Percentiles rank a stretch among this genome's conserved stretches.
These are phyloP conservation scores for Holacanthus passer DNA, from an alignment of 2,113 vertebrate species.

Conservation along the genomic window DNA sequence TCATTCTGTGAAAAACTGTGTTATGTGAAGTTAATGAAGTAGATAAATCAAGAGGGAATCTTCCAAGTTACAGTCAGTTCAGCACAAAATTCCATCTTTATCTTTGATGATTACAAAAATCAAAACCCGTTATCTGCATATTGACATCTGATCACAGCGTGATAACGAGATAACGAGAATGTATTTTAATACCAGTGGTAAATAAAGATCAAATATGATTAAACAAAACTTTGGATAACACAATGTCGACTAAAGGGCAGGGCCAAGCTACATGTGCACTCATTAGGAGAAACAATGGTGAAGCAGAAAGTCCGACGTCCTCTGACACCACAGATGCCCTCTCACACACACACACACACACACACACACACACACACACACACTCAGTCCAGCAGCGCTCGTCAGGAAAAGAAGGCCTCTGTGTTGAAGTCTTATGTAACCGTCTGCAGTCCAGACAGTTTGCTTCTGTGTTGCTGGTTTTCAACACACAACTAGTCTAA, in stretches of 20 bases:
- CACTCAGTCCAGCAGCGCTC: neutral
- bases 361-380: neutral
- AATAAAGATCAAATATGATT: too few species aligned
- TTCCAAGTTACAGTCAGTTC: too few species aligned
- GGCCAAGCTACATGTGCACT: rapidly evolving
- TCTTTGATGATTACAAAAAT: too few species aligned
- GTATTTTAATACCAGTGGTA: neutral
- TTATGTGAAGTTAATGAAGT: too few species aligned
- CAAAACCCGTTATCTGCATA: too few species aligned
- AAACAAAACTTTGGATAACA: neutral
- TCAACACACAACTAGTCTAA: conserved; percentile 19
- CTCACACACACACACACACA: neutral
- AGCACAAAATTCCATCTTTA: too few species aligned
- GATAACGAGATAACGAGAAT: neutral
- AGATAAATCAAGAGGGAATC: too few species aligned
- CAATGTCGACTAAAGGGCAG: neutral
- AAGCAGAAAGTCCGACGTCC: neutral
- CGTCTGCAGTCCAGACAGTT: conserved; percentile 28
- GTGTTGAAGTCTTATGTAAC: conserved; percentile 33
- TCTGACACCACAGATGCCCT: neutral
- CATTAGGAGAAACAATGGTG: neutral
- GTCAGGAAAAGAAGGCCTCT: conserved; percentile 16
- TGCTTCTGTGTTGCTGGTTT: conserved; percentile 20
- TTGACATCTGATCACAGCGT: too few species aligned
- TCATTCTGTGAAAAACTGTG: too few species aligned